Evolutionary conservation across 2,888 invertebrate genomes (phyloP).

Genomic region (Eupeodes latifasciatus): DNA sequence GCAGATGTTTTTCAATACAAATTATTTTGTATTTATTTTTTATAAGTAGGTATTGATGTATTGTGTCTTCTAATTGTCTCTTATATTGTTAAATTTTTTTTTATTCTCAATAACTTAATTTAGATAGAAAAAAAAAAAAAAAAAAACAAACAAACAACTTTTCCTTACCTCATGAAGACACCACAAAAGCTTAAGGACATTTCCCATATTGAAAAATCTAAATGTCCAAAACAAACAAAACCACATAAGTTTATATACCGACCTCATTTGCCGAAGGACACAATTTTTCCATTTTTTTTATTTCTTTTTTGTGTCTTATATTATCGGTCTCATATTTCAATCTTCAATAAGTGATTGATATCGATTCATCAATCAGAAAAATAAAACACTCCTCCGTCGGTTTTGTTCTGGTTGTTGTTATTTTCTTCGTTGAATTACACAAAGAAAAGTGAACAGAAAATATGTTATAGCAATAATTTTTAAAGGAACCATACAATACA

Average conservation of each 20-base stretch:
- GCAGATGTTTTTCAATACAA: too few relatives aligned
- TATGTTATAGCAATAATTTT: neutral
- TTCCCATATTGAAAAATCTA: constrained; percentile 1
- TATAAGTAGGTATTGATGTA: neutral
- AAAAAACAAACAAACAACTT: neutral
- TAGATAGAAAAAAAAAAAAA: neutral
- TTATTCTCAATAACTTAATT: neutral
- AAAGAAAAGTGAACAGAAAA: neutral
- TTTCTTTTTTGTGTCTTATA: neutral
- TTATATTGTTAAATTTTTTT: neutral
- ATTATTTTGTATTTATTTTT: too few relatives aligned
- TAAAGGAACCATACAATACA: constrained; percentile 1
- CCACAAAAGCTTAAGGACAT: neutral
- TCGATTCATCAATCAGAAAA: constrained; percentile 28
- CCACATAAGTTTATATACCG: neutral
- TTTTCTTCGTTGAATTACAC: constrained; percentile 2
- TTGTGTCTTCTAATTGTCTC: neutral
- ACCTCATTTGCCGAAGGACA: neutral
- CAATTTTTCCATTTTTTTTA: neutral
- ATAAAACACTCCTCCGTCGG: neutral
- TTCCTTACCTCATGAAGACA: neutral
- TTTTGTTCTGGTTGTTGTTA: too few relatives aligned
- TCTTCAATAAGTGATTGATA: constrained; percentile 22
- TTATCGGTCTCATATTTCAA: constrained; percentile 13
- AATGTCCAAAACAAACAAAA: constrained; percentile 11